Evolutionary conservation across 1,140 invertebrate species (phyloP), one percentile per base, ranked within the genome.

Genomic region (Anoplolepis gracilipes): DNA sequence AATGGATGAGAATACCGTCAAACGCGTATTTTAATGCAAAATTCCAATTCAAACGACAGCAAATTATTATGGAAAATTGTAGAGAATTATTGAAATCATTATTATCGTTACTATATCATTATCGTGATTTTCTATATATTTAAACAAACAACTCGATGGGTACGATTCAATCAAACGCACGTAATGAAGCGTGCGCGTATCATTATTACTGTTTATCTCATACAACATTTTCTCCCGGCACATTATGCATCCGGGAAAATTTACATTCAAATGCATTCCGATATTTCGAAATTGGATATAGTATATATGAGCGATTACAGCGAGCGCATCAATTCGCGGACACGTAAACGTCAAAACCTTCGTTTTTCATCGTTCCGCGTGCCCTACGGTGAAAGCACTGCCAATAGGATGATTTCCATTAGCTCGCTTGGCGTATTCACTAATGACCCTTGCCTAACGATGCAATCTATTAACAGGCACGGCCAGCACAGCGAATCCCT

Each of bases 231-330:
- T 82, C 78, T n/a, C 0, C 1, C 22, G 19, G 16, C 30, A 7
- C 25, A 73, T 82, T 82, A 82, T 46, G 78, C 25, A 36, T 70
- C 16, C 36, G 53, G 33, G 78, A 33, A 59, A 82, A 73, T 73
- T 72, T 82, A 59, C 25, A 73, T 82, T 59, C 19, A 82, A 82
- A 82, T 73, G 67, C 36, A 72, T 73, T 73, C 55, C 59, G 78
- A 73, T 39, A 46, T 82, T 59, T 59, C 36, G 55, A 46, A 82
- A 82, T 72, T 73, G 78, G 28, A 73, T 46, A n/a, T 46, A 19
- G 28, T 69, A 79, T 46, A 42, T 11, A 53, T 33, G 64, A 36
- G 8, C 55, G 67, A 82, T 82, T 82, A 73, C 30, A 22, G 6
- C 19, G 19, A 36, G 25, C 0, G 25, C 13, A 73, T 61, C 33